phyloP scores from a whole-genome alignment of 2,888 invertebrate species.

The Barypeithes pellucidus region DNA sequence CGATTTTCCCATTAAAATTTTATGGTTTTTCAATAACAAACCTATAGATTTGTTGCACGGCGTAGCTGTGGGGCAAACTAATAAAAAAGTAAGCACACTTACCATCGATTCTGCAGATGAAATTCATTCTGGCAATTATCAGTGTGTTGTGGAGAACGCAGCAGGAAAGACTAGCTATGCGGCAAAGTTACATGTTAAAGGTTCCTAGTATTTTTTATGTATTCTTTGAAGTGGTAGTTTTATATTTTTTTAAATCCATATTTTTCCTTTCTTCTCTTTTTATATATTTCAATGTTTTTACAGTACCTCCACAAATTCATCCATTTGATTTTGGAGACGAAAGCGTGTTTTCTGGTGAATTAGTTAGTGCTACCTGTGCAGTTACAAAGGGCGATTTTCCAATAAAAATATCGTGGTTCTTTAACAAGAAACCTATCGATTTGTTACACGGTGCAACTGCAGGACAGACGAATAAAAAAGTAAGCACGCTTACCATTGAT shows the following conservation, averaged over 20 bases:
- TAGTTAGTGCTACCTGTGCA: conserved; percentile 76
- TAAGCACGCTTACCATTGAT: conserved; percentile 77
- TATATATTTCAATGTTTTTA: conserved; percentile 34
- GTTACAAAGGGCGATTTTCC: conserved; percentile 80
- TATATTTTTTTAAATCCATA: neutral
- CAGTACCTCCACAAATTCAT: conserved; percentile 68
- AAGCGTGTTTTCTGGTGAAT: conserved; percentile 77
- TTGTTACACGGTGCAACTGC: conserved; percentile 37
- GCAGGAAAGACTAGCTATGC: conserved; percentile 79
- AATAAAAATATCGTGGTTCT: conserved; percentile 54
- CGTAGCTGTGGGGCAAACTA: conserved; percentile 39
- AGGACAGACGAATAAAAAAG: conserved; percentile 62
- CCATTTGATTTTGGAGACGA: conserved; percentile 70
- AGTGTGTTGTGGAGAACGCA: conserved; percentile 81
- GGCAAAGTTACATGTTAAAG: conserved; percentile 76
- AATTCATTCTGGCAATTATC: conserved; percentile 83
- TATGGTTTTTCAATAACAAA: conserved; percentile 22
- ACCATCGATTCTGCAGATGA: conserved; percentile 78
- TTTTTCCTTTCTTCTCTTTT: neutral
- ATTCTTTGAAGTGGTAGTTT: neutral
- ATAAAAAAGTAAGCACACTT: conserved; percentile 73
- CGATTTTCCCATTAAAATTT: conserved; percentile 73
- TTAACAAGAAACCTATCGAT: conserved; percentile 26
- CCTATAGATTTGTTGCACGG: conserved; percentile 38
- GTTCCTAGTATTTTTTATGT: conserved; percentile 70